A percentile compares a stretch with the other conserved stretches of the same genome.
Conservation (phyloP, 2,113 vertebrate genomes). For the Pachypanchax playfairii region DNA sequence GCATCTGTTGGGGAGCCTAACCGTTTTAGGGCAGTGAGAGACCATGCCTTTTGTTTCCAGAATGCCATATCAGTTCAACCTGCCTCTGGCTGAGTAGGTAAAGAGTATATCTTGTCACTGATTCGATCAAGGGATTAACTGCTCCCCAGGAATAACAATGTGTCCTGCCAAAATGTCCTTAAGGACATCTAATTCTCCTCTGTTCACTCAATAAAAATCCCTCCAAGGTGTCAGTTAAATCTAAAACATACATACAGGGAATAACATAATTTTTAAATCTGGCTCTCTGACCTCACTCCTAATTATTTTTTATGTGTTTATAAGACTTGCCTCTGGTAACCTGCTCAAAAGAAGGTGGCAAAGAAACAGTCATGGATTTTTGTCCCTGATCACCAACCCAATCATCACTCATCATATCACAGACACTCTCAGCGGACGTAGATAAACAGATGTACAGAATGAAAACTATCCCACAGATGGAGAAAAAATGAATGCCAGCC, state of each 20-base stretch:
- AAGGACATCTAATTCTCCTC: slow-evolving; percentile 13
- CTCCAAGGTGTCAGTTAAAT: slow-evolving; percentile 12
- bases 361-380: slow-evolving; percentile 4
- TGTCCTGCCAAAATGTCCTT: slow-evolving; percentile 34
- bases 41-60: slow-evolving; percentile 25
- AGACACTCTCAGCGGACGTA: slow-evolving; percentile 12
- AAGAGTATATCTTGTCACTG: slow-evolving; percentile 14
- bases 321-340: slow-evolving; percentile 33
- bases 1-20: slow-evolving; percentile 8
- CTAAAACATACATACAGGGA: slow-evolving; percentile 3
- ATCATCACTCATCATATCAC: slow-evolving; percentile 18
- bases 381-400: slow-evolving; percentile 7
- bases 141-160: slow-evolving; percentile 25
- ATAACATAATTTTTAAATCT: slow-evolving; percentile 28
- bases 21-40: slow-evolving; percentile 22
- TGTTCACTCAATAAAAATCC: slow-evolving; percentile 17
- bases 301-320: slow-evolving; percentile 18
- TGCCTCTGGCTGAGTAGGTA: slow-evolving; percentile 22
- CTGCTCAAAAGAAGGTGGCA: slow-evolving; percentile 7
- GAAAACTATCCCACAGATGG: slow-evolving; percentile 11
- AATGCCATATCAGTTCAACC: slow-evolving; percentile 24
- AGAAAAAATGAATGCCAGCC: background rate
- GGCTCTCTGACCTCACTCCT: background rate
- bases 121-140: slow-evolving; percentile 18
- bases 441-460: background rate